Conservation (phyloP, 2,113 vertebrate species). For the Amphilophus citrinellus region DNA sequence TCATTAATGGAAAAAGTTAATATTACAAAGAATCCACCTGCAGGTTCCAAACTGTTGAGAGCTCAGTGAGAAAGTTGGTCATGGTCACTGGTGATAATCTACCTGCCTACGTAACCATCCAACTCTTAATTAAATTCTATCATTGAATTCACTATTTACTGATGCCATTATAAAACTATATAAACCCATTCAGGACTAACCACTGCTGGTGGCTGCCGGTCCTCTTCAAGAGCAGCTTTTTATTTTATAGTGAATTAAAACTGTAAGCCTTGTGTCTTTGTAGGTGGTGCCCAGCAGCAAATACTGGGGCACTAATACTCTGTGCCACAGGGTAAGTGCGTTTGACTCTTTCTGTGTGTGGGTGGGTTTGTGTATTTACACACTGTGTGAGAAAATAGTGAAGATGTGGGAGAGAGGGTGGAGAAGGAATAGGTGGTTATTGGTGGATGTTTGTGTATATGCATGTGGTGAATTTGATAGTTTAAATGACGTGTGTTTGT, state of each 20-base stretch:
- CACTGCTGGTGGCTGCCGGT: not conserved
- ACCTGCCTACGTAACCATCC: not conserved
- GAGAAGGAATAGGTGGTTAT: constrained; percentile 10
- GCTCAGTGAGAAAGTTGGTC: not conserved
- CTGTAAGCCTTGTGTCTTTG: constrained; percentile 15
- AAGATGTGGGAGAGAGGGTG: not conserved
- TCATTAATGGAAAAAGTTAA: not conserved
- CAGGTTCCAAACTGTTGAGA: not conserved
- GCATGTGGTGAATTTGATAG: constrained; percentile 9
- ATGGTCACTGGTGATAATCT: not conserved
- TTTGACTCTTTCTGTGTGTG: constrained; percentile 47
- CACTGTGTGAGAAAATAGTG: constrained; percentile 32
- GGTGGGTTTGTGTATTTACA: constrained; percentile 55
- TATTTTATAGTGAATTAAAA: not conserved
- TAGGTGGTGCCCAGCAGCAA: constrained; percentile 63
- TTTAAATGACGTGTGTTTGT: constrained; percentile 28
- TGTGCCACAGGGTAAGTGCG: constrained; percentile 30
- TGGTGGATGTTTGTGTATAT: constrained; percentile 38
- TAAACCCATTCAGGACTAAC: not conserved
- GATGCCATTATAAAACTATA: not conserved
- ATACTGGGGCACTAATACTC: constrained; percentile 63
- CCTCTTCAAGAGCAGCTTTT: not conserved
- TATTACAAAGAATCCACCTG: no score
- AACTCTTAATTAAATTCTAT: not conserved
- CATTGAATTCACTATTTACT: not conserved